Base-by-base conservation (phyloP, 2,113 vertebrate species). In the Hiodon tergisus region DNA sequence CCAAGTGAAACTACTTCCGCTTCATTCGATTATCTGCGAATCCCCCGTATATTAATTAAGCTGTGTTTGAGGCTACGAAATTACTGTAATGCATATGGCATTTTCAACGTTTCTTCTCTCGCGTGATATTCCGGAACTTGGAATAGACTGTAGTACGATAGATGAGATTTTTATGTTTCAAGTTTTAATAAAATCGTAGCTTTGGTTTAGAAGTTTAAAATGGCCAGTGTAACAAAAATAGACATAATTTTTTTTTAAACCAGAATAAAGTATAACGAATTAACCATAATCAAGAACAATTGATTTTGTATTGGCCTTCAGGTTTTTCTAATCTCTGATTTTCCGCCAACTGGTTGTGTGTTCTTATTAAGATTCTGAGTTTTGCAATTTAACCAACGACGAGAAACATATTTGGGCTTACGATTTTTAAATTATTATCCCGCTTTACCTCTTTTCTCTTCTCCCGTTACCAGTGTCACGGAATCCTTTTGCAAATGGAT, bases 401-500 rank as follows among this genome's bases (percentile, higher is more conserved):
- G 47, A 48, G 13, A 47, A 10, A 48, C 14, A 17, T n/a, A 51
- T 57, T 58, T 59, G 4, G 17, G 14, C 66, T 50, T 68, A 14
- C 14, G n/a, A 51, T 51, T 52, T n/a, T 68, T 6, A 14, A 47
- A 5, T 13, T 68, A 14, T 52, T 16, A 13, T 52, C 7, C 66
- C 66, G 4, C 17, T 90, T 94, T 87, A 98, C 97, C 97, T 94
- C 86, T 99, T 99, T 80, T 98, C 97, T 79, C 97, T 88, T 80
- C 96, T 92, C 67, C 97, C 97, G 88, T 99, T 99, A 48, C 97
- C 97, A 1, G 97, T 98, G 90, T 99, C 97, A 77, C 97, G 94
- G 85, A 99, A 99, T 79, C 97, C 97, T 91, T 99, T 99, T 76
- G 97, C 97, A 83, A 99, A 99, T 0, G 97, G 97, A 77, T 99